A percentile compares a stretch with the other conserved stretches of the same genome.
These are phyloP conservation scores for Chelonoidis abingdonii DNA, from an alignment of 2,113 vertebrate species.

Conservation along the genomic window DNA sequence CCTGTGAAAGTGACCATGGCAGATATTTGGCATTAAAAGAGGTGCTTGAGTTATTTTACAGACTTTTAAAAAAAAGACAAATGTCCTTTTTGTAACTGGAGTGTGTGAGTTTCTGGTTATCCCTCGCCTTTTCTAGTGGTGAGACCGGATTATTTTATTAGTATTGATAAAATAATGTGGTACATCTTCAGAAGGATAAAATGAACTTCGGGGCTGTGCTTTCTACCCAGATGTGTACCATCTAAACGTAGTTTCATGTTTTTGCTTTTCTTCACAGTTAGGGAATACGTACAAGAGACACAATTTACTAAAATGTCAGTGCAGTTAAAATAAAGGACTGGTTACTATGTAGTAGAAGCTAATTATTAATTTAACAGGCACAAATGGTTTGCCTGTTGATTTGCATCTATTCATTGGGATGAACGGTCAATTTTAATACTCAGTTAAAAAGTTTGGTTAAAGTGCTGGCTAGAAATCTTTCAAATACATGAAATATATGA, in stretches of 20 bases:
- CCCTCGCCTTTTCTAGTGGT: neutral
- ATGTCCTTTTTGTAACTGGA: neutral
- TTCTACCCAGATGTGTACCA: neutral
- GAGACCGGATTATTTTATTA: neutral
- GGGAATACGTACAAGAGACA: neutral
- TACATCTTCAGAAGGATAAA: neutral
- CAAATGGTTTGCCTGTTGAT: neutral
- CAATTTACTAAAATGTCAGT: neutral
- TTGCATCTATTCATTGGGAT: neutral
- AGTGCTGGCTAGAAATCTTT: neutral
- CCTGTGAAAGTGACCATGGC: neutral
- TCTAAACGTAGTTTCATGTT: neutral
- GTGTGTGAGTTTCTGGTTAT: neutral
- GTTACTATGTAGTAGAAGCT: neutral
- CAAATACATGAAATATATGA: neutral
- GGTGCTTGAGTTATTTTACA: neutral
- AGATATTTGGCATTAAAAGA: neutral
- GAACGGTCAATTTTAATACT: neutral
- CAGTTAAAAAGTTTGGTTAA: neutral
- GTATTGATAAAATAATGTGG: neutral
- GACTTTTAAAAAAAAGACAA: neutral
- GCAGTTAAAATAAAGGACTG: neutral
- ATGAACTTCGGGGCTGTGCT: neutral
- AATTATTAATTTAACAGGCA: neutral
- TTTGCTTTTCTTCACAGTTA: neutral